Conservation (phyloP, 2,797 vertebrate species). For the Pangasius larnaudii region DNA sequence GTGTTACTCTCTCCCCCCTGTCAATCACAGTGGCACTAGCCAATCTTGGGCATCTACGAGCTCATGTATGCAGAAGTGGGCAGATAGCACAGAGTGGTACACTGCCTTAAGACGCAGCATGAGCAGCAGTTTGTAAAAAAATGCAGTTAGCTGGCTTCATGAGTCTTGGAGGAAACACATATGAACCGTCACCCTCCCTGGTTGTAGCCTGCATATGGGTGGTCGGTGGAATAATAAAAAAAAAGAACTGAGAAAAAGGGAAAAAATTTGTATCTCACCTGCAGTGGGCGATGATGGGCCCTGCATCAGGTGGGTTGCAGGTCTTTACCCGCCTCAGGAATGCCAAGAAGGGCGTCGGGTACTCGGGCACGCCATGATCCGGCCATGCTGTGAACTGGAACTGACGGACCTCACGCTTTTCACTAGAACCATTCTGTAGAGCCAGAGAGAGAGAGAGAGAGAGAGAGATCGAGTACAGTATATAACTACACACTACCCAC, state of each 20-base stretch:
- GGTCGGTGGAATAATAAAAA: background rate
- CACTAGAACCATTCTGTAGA: constrained; percentile 92
- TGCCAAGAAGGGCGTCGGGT: constrained; percentile 96
- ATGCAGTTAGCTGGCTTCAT: background rate
- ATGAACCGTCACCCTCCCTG: no score
- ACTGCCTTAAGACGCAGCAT: background rate
- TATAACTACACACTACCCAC: background rate
- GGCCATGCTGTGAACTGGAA: constrained; percentile 99
- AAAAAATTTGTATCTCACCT: constrained; percentile 76
- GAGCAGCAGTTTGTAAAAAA: background rate
- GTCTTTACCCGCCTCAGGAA: constrained; percentile 96
- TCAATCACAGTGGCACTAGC: background rate
- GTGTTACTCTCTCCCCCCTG: background rate
- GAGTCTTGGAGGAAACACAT: background rate
- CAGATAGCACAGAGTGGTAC: background rate
- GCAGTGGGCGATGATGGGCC: constrained; percentile 96
- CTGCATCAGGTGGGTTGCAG: constrained; percentile 93
- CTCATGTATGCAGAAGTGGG: background rate
- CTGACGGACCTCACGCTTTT: constrained; percentile 96
- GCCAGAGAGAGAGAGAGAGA: constrained; percentile 7
- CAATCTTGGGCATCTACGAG: background rate
- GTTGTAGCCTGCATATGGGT: background rate
- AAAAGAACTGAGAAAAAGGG: background rate
- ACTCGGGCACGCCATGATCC: constrained; percentile 94
- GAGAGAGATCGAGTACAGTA: background rate